Evolutionary conservation across 2,888 invertebrate genomes (phyloP).

Genomic region (Drosophila formosana): DNA sequence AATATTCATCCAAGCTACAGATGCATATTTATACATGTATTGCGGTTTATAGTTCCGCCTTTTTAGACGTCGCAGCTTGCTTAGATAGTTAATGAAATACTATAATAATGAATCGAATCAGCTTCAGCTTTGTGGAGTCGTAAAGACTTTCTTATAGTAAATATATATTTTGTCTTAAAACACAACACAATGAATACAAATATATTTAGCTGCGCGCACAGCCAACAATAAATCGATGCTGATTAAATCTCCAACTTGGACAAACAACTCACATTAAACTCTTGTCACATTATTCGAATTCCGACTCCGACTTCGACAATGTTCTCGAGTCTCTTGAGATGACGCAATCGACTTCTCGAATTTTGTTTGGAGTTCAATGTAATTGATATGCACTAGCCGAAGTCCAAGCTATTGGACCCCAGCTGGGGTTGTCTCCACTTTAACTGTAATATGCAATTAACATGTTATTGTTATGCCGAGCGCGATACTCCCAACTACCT

Average conservation of each 20-base stretch:
- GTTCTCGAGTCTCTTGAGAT: not conserved
- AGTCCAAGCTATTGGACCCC: conserved; percentile 9
- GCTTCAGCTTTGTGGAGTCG: not conserved
- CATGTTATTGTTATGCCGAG: conserved; percentile 57
- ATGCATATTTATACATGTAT: not conserved
- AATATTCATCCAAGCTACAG: not conserved
- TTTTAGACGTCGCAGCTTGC: not conserved
- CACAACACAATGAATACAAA: too few species aligned
- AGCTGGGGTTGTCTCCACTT: conserved; percentile 25
- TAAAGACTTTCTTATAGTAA: too few species aligned
- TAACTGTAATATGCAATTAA: conserved; percentile 66
- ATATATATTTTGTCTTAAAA: too few species aligned
- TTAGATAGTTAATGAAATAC: not conserved
- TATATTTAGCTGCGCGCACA: too few species aligned
- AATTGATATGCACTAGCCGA: conserved; percentile 40
- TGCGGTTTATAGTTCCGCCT: not conserved
- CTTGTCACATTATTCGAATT: not conserved
- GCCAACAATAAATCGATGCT: not conserved
- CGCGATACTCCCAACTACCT: conserved; percentile 3
- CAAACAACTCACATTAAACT: not conserved
- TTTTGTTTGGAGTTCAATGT: conserved; percentile 4
- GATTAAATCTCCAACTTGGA: not conserved
- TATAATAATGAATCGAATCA: not conserved
- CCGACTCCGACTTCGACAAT: not conserved
- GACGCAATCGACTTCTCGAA: conserved; percentile 13